Conservation (phyloP, 2,113 vertebrate genomes). For the Carollia perspicillata region DNA sequence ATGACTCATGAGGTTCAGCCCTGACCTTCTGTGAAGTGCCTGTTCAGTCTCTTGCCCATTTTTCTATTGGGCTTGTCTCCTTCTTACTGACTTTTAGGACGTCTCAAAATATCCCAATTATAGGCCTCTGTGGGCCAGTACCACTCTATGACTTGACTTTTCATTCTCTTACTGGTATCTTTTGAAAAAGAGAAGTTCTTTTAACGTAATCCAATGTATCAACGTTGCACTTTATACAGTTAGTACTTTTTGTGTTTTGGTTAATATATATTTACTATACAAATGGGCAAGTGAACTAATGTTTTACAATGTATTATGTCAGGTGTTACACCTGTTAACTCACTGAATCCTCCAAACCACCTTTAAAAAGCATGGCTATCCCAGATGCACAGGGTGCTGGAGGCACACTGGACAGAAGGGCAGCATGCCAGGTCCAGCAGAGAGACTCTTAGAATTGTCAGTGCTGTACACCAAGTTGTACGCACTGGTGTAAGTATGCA, state of each 20-base stretch:
- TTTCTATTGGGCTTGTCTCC: not conserved
- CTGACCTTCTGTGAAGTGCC: not conserved
- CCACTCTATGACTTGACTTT: not conserved
- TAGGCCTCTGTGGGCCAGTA: not conserved
- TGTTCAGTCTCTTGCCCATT: not conserved
- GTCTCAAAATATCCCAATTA: not conserved
- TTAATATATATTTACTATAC: not conserved
- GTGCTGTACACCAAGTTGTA: accelerated
- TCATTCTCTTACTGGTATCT: not conserved
- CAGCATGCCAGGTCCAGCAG: not conserved
- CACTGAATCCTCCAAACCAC: not conserved
- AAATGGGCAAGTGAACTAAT: not conserved
- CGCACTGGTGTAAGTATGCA: accelerated
- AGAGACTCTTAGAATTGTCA: no score
- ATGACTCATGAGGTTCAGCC: not conserved
- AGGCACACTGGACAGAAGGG: no score
- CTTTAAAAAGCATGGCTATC: not conserved
- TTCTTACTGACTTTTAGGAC: not conserved
- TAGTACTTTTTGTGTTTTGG: not conserved
- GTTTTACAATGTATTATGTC: not conserved
- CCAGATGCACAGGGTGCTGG: not conserved
- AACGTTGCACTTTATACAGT: not conserved
- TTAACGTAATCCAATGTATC: not conserved
- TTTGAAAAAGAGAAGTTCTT: not conserved
- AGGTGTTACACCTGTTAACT: not conserved